phyloP scores from a whole-genome alignment of 2,888 invertebrate species.

The Thymelicus sylvestris region DNA sequence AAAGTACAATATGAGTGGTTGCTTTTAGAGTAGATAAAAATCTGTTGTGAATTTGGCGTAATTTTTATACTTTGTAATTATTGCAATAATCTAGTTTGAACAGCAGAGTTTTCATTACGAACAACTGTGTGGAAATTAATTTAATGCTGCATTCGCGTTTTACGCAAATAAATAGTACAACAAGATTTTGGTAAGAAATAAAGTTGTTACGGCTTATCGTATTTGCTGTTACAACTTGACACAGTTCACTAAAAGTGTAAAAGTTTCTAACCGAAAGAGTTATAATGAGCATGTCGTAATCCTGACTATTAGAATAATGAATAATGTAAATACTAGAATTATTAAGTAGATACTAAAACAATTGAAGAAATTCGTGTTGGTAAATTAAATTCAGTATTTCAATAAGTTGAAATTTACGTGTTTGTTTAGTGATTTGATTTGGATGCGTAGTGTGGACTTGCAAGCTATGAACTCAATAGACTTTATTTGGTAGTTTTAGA shows the following conservation, averaged over 20 bases:
- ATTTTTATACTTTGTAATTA: constrained; percentile 38
- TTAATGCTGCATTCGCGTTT: not conserved
- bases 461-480: constrained; percentile 49
- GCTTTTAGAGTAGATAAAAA: constrained; percentile 45
- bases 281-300: constrained; percentile 79
- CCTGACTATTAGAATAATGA: constrained; percentile 64
- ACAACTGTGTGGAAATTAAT: not conserved
- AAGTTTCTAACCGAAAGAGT: constrained; percentile 49
- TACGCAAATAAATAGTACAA: not conserved
- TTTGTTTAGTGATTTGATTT: constrained; percentile 66
- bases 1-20: constrained; percentile 69
- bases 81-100: constrained; percentile 14
- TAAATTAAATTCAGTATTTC: constrained; percentile 77
- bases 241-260: constrained; percentile 2
- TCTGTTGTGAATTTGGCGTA: constrained; percentile 49
- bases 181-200: constrained; percentile 8
- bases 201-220: not conserved
- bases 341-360: constrained; percentile 66
- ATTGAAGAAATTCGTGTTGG: constrained; percentile 71
- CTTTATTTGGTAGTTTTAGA: constrained; percentile 45
- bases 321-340: constrained; percentile 75
- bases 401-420: constrained; percentile 68
- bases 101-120: constrained; percentile 1
- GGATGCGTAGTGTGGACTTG: constrained; percentile 71
- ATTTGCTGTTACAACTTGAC: constrained; percentile 16